Base-by-base conservation (phyloP, 2,888 invertebrate species). In the Auanema freiburgensis region DNA sequence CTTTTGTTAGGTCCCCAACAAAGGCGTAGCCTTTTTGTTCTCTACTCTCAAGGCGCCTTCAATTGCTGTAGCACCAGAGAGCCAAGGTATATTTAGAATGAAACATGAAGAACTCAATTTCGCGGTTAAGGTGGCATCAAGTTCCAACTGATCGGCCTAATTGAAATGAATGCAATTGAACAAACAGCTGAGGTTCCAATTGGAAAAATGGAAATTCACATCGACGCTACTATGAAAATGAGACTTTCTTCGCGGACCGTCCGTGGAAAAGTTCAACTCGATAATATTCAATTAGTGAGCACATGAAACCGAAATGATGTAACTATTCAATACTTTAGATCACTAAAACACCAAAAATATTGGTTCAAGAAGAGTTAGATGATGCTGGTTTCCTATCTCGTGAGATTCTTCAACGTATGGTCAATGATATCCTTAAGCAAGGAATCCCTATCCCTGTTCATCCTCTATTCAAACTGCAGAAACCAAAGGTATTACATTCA, bases 381-480 rank as follows among this genome's bases (percentile, higher is more conserved):
- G 77, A 79, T 57, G 80, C 81, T 23, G 79, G 78, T 6, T 74
- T 81, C 53, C 57, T 81, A 24, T 72, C 79, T 0, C 71, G 79
- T 42, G 81, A 81, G 65, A 83, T 81, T 24, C 69, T 81, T 12
- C 71, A 72, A 50, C 23, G 68, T 66, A 73, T 73, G 72, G 72
- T 80, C 16, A 81, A 81, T 63, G 81, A 81, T 55, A 78, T 81
- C 59, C 69, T 81, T 18, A 72, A 72, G 46, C 79, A 81, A 58
- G 81, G 81, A 11, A 78, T 82, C 56, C 78, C 80, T 41, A 82
- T 82, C 63, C 81, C 81, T 16, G 76, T 83, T 14, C 82, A 81
- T 66, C 81, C 81, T 11, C 74, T 81, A 8, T 79, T 82, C 72
- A 77, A 75, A 57, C 65, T 82, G 2, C 64, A 71, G 61, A 77